Evolutionary conservation across 2,797 vertebrate species (phyloP), one percentile per base, ranked within the genome.

Genomic region (Adrianichthys oophorus): DNA sequence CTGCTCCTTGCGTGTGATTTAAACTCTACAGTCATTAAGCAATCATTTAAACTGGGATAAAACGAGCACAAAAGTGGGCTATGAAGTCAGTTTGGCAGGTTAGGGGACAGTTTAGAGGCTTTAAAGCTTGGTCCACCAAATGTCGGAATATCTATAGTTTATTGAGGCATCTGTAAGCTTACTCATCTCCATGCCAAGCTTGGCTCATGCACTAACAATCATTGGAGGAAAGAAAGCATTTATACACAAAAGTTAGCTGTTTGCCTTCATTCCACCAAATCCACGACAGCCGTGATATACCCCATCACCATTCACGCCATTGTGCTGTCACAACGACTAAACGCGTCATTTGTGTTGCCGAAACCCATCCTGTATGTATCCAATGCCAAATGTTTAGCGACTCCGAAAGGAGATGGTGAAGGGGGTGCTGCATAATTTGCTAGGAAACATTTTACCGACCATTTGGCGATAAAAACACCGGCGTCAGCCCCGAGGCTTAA

Each of bases 401-500:
- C 72, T 19, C 65, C 62, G 63, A 69, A 70, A 70, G 58, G 75
- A 59, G 21, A 15, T 42, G 67, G 57, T 0, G 41, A 48, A 37
- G 49, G 57, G 70, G 65, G 66, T 56, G 72, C 55, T 68, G 85
- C 80, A 85, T 93, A 89, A 92, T 91, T 85, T 91, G 87, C 87
- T 86, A 82, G 85, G 87, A 91, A 90, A 89, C 89, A 92, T 93
- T 92, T 93, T 91, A 89, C 91, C 84, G 93, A 95, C 94, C 95
- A 96, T 96, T 98, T 97, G 94, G 94, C 92, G 94, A 94, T 93
- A 92, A 87, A 88, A 88, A 91, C 91, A 92, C 82, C 92, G 92
- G 87, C 93, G 90, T 93, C 85, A 91, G 94, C 90, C 93, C 92
- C 90, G 79, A 93, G 93, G 95, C 95, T 98, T 99, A 98, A 95